These are phyloP conservation scores for Meghimatium bilineatum DNA, from an alignment of 2,888 invertebrate species.

Conservation along the genomic window DNA sequence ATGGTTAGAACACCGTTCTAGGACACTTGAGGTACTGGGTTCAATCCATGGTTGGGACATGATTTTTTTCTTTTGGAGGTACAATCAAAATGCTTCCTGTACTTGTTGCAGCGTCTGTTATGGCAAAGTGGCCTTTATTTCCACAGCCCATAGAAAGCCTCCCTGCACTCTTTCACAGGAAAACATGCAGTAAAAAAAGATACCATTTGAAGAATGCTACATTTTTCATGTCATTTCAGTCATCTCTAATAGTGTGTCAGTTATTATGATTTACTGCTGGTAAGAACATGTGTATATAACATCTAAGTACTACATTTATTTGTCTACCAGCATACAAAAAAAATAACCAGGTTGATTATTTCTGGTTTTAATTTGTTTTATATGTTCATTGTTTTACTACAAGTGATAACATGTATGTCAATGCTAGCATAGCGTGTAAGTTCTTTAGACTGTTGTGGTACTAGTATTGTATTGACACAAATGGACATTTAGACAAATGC, in stretches of 20 bases:
- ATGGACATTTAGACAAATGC: not conserved
- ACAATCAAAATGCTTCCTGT: no score
- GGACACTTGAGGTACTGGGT: no score
- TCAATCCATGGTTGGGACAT: no score
- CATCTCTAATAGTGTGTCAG: not conserved
- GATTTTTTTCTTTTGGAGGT: no score
- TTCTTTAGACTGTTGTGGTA: not conserved
- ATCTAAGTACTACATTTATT: constrained; percentile 18
- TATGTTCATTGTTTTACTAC: not conserved
- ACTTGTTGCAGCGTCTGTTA: no score
- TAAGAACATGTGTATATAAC: not conserved
- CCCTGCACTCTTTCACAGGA: no score
- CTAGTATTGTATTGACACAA: not conserved
- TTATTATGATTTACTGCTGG: constrained; percentile 11
- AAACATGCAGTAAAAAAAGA: no score
- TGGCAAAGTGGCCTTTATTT: no score
- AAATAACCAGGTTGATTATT: not conserved
- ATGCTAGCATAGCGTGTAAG: not conserved
- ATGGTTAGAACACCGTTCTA: no score
- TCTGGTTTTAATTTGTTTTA: not conserved
- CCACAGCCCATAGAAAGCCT: no score
- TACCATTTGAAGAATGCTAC: no score
- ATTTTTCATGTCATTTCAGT: not conserved
- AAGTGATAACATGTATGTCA: not conserved
- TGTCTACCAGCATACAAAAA: not conserved